Evolutionary conservation across 2,888 invertebrate genomes (phyloP).

Genomic region (Cephus spinipes): DNA sequence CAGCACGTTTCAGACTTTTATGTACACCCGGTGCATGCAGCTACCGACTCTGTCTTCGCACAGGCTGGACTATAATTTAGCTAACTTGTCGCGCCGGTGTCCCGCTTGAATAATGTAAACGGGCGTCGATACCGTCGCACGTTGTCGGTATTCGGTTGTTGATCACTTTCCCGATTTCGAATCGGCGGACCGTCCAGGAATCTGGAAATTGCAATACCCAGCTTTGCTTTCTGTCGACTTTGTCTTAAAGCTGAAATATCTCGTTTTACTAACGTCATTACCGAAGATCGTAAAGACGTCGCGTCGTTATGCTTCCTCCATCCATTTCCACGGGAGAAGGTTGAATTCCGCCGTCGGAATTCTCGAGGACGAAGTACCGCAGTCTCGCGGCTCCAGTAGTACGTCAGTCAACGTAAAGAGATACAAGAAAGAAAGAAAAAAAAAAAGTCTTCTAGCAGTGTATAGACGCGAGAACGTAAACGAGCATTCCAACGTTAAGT

Average conservation of each 20-base stretch:
- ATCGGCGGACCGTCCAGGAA: neutral
- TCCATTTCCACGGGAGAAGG: neutral
- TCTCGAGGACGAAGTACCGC: neutral
- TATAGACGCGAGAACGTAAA: neutral
- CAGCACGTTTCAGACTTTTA: neutral
- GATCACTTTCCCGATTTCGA: neutral
- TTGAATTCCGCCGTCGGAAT: neutral
- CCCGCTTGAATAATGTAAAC: neutral
- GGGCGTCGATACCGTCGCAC: neutral
- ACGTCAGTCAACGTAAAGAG: neutral
- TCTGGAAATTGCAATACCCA: neutral
- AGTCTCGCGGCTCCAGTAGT: neutral
- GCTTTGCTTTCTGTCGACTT: neutral
- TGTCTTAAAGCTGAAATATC: neutral
- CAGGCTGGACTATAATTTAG: neutral
- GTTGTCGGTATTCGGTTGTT: neutral
- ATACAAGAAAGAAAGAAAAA: neutral
- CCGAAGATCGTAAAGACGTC: neutral
- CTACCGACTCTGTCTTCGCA: neutral
- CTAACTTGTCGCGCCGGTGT: neutral
- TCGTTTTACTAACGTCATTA: neutral
- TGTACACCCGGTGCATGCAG: neutral
- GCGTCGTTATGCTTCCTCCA: neutral
- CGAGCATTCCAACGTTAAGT: neutral
- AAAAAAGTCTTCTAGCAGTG: neutral